phyloP scores from a whole-genome alignment of 1,140 invertebrate genomes.

The Leptoteleia sp. region DNA sequence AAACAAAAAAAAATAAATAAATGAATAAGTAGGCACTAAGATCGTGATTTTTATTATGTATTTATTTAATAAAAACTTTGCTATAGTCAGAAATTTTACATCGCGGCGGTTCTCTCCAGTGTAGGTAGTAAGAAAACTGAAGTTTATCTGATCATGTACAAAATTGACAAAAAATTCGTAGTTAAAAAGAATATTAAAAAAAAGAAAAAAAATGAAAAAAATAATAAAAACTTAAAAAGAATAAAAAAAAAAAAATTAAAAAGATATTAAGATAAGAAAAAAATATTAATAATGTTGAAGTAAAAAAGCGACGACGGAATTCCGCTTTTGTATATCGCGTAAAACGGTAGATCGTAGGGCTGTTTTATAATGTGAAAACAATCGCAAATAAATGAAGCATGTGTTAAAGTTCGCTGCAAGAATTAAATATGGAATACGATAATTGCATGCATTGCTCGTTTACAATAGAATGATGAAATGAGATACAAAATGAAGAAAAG shows the following conservation, averaged over 20 bases:
- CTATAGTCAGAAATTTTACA: slow-evolving; percentile 62
- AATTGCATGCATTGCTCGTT: slow-evolving; percentile 7
- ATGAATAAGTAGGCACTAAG: slow-evolving; percentile 72
- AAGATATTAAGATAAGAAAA: slow-evolving; percentile 1
- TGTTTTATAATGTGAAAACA: slow-evolving; percentile 46
- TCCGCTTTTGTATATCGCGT: slow-evolving; percentile 46
- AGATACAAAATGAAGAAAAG: neutral
- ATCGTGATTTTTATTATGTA: slow-evolving; percentile 77
- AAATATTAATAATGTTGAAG: slow-evolving; percentile 1
- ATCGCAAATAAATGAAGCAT: neutral
- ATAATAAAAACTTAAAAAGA: too few species aligned
- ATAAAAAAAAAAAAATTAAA: too few species aligned
- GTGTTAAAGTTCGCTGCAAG: slow-evolving; percentile 2
- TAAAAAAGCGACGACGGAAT: slow-evolving; percentile 5
- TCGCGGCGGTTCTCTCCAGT: slow-evolving; percentile 28
- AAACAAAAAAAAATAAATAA: slow-evolving; percentile 28
- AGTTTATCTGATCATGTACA: slow-evolving; percentile 57
- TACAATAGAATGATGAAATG: neutral
- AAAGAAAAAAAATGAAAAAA: slow-evolving; percentile 1
- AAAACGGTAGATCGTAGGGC: slow-evolving; percentile 36
- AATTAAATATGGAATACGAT: slow-evolving; percentile 14
- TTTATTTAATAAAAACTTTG: slow-evolving; percentile 76
- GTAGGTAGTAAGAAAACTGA: slow-evolving; percentile 39
- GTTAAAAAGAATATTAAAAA: too few species aligned
- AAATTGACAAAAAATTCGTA: slow-evolving; percentile 47